Evolutionary conservation across 2,797 vertebrate species (phyloP), one percentile per base, ranked within the genome.

Genomic region (Alfaro cultratus): DNA sequence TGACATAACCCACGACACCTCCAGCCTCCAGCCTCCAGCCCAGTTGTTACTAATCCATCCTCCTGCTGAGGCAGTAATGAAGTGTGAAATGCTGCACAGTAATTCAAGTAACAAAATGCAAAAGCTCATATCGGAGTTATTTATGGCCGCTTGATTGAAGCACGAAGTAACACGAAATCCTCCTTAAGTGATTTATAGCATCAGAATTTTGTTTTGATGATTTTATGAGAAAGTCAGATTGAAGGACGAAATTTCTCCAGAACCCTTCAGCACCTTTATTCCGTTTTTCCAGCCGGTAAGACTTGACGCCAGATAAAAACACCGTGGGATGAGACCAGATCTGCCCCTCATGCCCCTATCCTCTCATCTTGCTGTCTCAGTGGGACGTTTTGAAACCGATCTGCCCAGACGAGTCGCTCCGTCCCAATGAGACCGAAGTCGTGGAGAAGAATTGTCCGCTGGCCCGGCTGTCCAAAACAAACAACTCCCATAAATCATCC

Each of bases 371-470:
- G 87, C 92, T 90, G 87, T 29, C 86, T 85, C 90, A 87, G 87
- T 83, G 80, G 67, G 88, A 88, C 85, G 78, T 88, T 85, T 79
- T 34, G 83, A 94, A 95, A 87, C 78, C 55, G 92, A 94, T 94
- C 92, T 79, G 82, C 71, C 26, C 85, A 80, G 80, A 90, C 90
- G 73, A 77, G 75, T 88, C 26, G 71, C 89, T 77, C 78, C 53
- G n/a, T 86, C 85, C 81, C 75, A 70, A 86, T 80, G 85, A 68
- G 83, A 85, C 67, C 23, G 74, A 82, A 83, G 89, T 88, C 79
- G 62, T 68, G 34, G 55, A 78, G 29, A 75, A 6, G 4, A 81
- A 49, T 0, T 6, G 43, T 57, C 45, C 21, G 1, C 26, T 39
- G 39, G 49, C 5, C 0, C 26, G 16, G 71, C 39, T 13, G 0